Evolutionary conservation across 2,888 invertebrate genomes (phyloP).

Genomic region (Mimachlamys varia): DNA sequence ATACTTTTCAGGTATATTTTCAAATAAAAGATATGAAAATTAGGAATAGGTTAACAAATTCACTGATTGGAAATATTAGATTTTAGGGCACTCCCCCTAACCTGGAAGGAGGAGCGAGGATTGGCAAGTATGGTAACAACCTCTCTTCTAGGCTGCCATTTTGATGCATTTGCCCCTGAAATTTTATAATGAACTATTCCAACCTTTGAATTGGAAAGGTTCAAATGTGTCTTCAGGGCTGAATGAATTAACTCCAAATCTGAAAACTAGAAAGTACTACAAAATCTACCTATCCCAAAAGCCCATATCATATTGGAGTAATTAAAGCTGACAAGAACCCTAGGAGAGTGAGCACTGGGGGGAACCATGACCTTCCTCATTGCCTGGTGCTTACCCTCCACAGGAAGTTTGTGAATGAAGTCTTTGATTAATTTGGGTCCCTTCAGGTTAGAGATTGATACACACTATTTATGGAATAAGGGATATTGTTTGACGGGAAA

Average conservation of each 20-base stretch:
- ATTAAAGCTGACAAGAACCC: neutral
- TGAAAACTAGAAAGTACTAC: neutral
- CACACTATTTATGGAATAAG: neutral
- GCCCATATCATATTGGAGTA: neutral
- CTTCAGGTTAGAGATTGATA: neutral
- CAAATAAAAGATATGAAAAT: no score
- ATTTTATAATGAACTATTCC: no score
- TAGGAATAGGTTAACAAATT: no score
- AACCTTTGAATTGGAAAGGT: no score
- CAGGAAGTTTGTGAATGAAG: slow-evolving; percentile 16
- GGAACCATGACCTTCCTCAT: neutral
- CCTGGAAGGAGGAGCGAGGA: no score
- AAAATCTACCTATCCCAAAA: neutral
- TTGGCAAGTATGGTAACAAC: no score
- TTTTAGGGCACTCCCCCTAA: no score
- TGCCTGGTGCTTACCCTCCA: neutral
- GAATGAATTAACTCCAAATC: neutral
- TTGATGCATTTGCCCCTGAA: no score
- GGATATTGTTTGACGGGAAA: slow-evolving; percentile 24
- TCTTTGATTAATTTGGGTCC: slow-evolving; percentile 7
- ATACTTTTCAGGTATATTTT: no score
- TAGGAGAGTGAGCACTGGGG: neutral
- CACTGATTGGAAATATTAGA: no score
- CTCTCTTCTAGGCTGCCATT: neutral
- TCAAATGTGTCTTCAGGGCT: no score